These are phyloP conservation scores for Macrosiphum euphorbiae DNA, from an alignment of 2,888 invertebrate species.

Conservation along the genomic window DNA sequence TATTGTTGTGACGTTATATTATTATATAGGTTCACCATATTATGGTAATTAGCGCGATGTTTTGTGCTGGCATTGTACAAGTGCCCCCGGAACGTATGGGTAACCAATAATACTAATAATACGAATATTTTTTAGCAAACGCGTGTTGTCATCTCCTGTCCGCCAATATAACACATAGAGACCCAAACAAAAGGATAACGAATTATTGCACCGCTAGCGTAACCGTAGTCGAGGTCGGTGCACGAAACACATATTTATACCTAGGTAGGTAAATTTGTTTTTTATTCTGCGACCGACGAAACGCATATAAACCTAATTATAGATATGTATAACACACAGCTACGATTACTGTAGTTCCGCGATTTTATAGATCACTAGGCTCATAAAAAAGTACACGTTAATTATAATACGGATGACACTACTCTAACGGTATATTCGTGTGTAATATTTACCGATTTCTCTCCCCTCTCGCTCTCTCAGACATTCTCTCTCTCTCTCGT, in stretches of 20 bases:
- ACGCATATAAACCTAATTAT: not conserved
- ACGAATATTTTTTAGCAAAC: not conserved
- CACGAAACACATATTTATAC: not conserved
- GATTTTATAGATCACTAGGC: slow-evolving; percentile 31
- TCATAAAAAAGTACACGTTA: not conserved
- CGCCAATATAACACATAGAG: not conserved
- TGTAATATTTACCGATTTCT: not conserved
- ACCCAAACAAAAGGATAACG: slow-evolving; percentile 20
- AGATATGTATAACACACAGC: not conserved
- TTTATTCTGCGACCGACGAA: not conserved
- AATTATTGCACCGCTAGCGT: not conserved
- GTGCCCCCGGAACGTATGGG: not conserved
- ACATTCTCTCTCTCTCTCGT: not conserved
- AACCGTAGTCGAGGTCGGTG: slow-evolving; percentile 25
- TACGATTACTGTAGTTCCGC: slow-evolving; percentile 25
- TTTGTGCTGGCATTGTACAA: not conserved
- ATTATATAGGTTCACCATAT: not conserved
- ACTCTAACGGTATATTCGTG: not conserved
- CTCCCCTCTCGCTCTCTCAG: not conserved
- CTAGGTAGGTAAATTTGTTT: not conserved
- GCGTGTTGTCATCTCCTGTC: not conserved
- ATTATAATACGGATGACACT: slow-evolving; percentile 18
- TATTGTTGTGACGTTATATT: not conserved
- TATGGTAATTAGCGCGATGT: not conserved
- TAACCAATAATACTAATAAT: not conserved